Evolutionary conservation across 2,888 invertebrate species (phyloP).

Genomic region (Nematopogon swammerdamellus): DNA sequence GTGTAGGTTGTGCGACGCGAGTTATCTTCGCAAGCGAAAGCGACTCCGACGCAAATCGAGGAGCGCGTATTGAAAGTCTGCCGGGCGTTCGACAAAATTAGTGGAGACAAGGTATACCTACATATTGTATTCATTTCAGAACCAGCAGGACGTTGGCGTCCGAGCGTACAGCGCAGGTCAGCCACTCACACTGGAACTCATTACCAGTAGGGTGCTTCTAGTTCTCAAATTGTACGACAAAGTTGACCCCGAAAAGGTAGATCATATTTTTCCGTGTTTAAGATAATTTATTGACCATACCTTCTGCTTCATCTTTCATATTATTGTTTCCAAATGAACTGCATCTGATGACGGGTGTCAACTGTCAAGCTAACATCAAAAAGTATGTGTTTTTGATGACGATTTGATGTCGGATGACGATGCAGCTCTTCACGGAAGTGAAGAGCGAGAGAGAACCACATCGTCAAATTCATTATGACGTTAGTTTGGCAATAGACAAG

Average conservation of each 20-base stretch:
- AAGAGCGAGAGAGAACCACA: too few species aligned
- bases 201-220: conserved; percentile 87
- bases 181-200: conserved; percentile 78
- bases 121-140: conserved; percentile 54
- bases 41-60: conserved; percentile 64
- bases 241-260: conserved; percentile 91
- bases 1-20: conserved; percentile 14
- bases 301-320: too few species aligned
- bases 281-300: neutral
- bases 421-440: too few species aligned
- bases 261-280: conserved; percentile 19
- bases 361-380: too few species aligned
- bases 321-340: too few species aligned
- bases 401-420: too few species aligned
- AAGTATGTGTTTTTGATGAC: too few species aligned
- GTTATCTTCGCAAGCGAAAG: conserved; percentile 43
- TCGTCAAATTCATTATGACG: too few species aligned
- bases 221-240: conserved; percentile 98
- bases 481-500: too few species aligned
- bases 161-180: conserved; percentile 73
- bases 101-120: conserved; percentile 74
- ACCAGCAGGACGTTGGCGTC: conserved; percentile 59
- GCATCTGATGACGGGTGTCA: too few species aligned
- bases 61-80: conserved; percentile 86
- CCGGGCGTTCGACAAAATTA: conserved; percentile 85